Conservation (phyloP, 2,113 vertebrate species). For the Limnothrissa miodon region DNA sequence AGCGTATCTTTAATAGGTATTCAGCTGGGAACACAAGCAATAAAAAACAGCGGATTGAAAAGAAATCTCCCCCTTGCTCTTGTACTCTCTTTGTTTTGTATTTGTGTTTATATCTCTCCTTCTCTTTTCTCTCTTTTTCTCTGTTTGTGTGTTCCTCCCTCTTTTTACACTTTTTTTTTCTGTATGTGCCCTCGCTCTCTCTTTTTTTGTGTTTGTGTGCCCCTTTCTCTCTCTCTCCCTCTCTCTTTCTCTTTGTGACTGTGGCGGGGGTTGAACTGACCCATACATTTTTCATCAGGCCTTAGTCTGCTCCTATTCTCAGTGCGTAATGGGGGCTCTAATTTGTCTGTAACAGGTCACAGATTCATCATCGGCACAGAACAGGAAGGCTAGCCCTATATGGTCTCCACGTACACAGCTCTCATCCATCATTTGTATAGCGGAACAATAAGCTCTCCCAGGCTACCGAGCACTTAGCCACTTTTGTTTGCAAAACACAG, state of each 20-base stretch:
- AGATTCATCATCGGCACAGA: slow-evolving; percentile 39
- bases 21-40: background rate
- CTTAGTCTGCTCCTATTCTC: background rate
- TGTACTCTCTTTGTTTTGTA: background rate
- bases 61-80: background rate
- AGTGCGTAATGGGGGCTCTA: slow-evolving; percentile 41
- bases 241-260: background rate
- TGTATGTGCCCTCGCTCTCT: no score
- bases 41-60: slow-evolving; percentile 4
- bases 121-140: background rate
- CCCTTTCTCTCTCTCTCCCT: background rate
- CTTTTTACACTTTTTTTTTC: background rate
- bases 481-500: slow-evolving; percentile 6
- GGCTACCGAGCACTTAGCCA: background rate
- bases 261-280: background rate
- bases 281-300: slow-evolving; percentile 12
- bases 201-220: background rate
- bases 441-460: background rate
- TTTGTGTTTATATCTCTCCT: background rate
- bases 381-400: slow-evolving; percentile 23
- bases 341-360: slow-evolving; percentile 42
- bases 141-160: background rate
- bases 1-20: slow-evolving; percentile 7
- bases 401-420: slow-evolving; percentile 21
- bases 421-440: slow-evolving; percentile 40